Base-by-base conservation (phyloP, 2,113 vertebrate species). In the Numida meleagris region DNA sequence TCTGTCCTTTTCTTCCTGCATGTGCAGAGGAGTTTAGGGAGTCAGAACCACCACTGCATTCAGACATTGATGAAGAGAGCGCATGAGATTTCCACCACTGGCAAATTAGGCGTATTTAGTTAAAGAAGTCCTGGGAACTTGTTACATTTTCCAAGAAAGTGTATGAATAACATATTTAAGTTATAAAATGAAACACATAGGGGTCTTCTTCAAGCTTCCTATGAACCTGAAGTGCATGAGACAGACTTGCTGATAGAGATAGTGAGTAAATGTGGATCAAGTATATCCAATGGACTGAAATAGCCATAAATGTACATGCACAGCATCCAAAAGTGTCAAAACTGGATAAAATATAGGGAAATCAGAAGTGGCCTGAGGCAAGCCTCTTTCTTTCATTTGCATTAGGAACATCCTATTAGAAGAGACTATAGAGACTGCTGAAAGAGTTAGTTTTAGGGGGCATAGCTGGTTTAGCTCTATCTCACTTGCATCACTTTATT, bases 111-210 rank as follows among this genome's bases (percentile, higher is more conserved):
- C 73, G 38, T 43, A 38, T 89, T 78, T 83, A n/a, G 23, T 76
- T 73, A 43, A 9, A 74, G 55, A 78, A 86, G 57, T 67, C 51
- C 55, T 91, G 46, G 15, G 42, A 92, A 91, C 87, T 82, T 63
- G 74, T 80, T 71, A n/a, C 9, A 24, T 58, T 80, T 13, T 55
- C 89, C 20, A n/a, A 80, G 15, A 68, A 93, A 51, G 13, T 13
- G 10, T 70, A 50, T 55, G 51, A 88, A 85, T 42, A 21, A 34
- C n/a, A 14, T 58, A 29, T 59, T 82, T 93, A 67, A 71, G 46
- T 36, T 66, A 50, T 11, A 17, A 89, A 94, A 95, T 95, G 94
- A 93, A 96, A 95, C 83, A 93, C 83, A 0, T 90, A 65, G 76
- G 70, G 88, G 62, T 73, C 95, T 87, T 95, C 82, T 83, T 91